Evolutionary conservation across 2,113 vertebrate species (phyloP).

Genomic region (Menura novaehollandiae): DNA sequence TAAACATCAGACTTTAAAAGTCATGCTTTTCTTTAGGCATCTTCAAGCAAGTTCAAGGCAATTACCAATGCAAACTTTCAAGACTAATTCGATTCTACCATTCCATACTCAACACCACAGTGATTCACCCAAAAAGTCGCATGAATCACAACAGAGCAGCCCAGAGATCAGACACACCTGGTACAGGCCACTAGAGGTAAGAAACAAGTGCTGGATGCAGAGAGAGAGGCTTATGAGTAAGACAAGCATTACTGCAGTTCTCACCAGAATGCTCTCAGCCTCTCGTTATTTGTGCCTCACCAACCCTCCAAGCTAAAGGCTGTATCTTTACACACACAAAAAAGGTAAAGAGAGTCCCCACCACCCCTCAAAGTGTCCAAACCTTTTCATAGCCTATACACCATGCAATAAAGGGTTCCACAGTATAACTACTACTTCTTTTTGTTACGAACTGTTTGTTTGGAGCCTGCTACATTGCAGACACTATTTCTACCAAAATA

Average conservation of each 20-base stretch:
- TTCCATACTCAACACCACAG: background rate
- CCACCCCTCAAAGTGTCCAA: fast-evolving
- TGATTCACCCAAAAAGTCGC: background rate
- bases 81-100: background rate
- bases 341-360: background rate
- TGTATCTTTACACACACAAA: background rate
- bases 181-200: background rate
- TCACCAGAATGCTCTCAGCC: background rate
- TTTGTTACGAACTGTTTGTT: background rate
- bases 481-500: background rate
- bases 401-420: background rate
- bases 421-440: background rate
- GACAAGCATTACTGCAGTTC: background rate
- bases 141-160: background rate
- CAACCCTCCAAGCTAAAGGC: background rate
- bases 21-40: background rate
- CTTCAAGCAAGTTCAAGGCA: background rate
- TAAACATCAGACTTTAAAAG: background rate
- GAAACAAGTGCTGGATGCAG: background rate
- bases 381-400: background rate
- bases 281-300: background rate
- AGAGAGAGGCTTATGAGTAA: background rate
- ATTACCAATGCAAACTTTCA: background rate
- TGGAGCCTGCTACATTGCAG: background rate
- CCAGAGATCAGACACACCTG: background rate